Evolutionary conservation across 2,797 vertebrate species (phyloP), one percentile per base, ranked within the genome.

Genomic region (Bradypus variegatus): DNA sequence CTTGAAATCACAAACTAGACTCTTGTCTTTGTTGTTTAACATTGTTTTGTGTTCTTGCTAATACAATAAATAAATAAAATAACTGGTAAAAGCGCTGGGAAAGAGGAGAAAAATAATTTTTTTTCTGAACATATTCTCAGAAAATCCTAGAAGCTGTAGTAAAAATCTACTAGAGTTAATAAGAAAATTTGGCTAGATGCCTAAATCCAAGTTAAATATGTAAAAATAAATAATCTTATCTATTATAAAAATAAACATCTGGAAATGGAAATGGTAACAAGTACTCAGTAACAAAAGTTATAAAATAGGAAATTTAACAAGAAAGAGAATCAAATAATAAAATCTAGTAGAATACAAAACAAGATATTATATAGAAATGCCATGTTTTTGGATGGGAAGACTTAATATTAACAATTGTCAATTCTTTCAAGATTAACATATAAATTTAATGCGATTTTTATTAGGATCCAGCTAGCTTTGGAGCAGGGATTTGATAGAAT

Each of bases 181-280:
- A 90, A 94, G 38, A 89, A 53, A 91, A 45, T 80, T 88, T 93
- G 41, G 11, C n/a, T 69, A 83, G 45, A 2, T 79, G 8, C 75
- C 21, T 82, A 92, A 19, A 69, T 87, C 55, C 15, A 94, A n/a
- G 33, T 36, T 70, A 93, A 86, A 90, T 93, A 93, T 12, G 64
- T 73, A 72, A 90, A 95, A 91, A 85, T 92, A 58, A 88, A 27
- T 18, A 75, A 16, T 65, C 82, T 76, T 41, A 67, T 60, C 55
- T 64, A 50, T 85, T 50, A 70, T 77, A 91, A 92, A 90, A 79
- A 77, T 76, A 81, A 92, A 85, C 2, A 65, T 12, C 18, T 65
- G 64, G 5, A 77, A 84, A 38, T 88, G 60, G 50, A 87, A 81
- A 90, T 70, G 31, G 76, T 92, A 50, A 33, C 50, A 86, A 67